Evolutionary conservation across 2,113 vertebrate species (phyloP).

Genomic region (Aptenodytes patagonicus): DNA sequence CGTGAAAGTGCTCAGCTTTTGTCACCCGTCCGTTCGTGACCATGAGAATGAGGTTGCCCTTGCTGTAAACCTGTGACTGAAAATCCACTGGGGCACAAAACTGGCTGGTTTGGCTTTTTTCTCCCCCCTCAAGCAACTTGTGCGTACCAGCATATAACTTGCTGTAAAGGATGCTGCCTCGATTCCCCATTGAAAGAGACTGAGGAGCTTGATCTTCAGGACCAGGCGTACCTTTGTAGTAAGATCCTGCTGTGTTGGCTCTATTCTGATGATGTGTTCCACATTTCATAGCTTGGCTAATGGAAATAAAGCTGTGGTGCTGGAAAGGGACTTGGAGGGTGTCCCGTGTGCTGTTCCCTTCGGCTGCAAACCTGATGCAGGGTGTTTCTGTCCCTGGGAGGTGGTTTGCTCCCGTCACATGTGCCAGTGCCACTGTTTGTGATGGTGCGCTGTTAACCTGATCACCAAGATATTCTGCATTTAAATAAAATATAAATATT

Average conservation of each 20-base stretch:
- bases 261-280: accelerated
- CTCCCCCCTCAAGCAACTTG: neutral
- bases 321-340: accelerated
- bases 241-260: neutral
- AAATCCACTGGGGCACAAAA: neutral
- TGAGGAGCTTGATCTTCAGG: neutral
- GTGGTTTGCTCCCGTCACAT: neutral
- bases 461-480: accelerated
- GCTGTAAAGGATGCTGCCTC: neutral
- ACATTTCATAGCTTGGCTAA: neutral
- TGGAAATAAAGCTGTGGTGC: neutral
- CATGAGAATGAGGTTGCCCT: neutral
- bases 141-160: accelerated
- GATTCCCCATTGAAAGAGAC: accelerated
- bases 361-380: neutral
- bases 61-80: neutral
- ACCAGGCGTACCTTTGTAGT: neutral
- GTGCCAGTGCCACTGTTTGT: accelerated
- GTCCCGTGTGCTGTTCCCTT: neutral
- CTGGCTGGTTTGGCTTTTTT: neutral
- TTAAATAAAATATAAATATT: neutral
- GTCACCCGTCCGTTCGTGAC: accelerated
- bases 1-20: neutral
- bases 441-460: neutral
- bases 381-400: neutral